phyloP scores from a whole-genome alignment of 2,888 invertebrate genomes.

The Tetropium fuscum region DNA sequence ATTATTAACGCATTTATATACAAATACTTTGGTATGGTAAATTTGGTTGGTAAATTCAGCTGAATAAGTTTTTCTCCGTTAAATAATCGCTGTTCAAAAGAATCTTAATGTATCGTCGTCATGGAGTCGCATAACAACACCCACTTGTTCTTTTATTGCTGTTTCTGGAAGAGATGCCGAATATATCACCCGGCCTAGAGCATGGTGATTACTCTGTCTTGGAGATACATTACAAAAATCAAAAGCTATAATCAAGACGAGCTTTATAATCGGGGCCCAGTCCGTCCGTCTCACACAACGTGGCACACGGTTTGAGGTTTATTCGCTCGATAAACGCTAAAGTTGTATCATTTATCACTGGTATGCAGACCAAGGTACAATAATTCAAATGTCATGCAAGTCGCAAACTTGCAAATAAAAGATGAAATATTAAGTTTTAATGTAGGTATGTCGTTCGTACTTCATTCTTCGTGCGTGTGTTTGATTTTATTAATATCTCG shows the following conservation, averaged over 20 bases:
- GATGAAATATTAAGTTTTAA: background rate
- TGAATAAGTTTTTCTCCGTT: too few species aligned
- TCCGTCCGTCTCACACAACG: constrained; percentile 24
- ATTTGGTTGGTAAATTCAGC: too few species aligned
- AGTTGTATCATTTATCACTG: constrained; percentile 21
- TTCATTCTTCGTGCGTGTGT: too few species aligned
- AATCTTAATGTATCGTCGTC: too few species aligned
- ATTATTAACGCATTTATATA: too few species aligned
- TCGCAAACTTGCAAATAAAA: constrained; percentile 2
- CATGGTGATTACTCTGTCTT: constrained; percentile 63
- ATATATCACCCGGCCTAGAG: constrained; percentile 62
- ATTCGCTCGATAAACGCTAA: constrained; percentile 15
- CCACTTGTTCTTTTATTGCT: constrained; percentile 24
- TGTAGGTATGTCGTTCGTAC: too few species aligned
- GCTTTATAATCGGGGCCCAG: constrained; percentile 55
- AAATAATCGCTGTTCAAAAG: too few species aligned
- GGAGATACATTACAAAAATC: constrained; percentile 65
- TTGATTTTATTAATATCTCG: too few species aligned
- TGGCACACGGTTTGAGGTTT: constrained; percentile 18
- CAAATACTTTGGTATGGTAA: too few species aligned
- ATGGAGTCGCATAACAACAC: constrained; percentile 5
- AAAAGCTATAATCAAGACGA: constrained; percentile 61
- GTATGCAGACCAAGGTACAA: constrained; percentile 2
- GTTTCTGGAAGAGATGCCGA: constrained; percentile 49
- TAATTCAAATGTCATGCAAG: constrained; percentile 11